These are phyloP conservation scores for Proales similis DNA, from an alignment of 1,140 invertebrate genomes.

Conservation along the genomic window DNA sequence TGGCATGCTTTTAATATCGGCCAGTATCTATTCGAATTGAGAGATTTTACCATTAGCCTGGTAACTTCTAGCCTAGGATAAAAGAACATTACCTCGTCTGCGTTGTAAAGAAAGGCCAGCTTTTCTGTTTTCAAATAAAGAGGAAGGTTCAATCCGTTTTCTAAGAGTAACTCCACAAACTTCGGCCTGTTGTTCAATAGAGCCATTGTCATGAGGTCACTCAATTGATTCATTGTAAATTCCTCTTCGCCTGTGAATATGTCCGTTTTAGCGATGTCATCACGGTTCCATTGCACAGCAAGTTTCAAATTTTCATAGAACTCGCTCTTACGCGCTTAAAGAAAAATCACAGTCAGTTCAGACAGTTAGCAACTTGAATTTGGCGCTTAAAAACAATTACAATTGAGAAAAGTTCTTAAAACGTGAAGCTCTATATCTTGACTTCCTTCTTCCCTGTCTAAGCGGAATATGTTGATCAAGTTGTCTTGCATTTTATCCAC, in stretches of 20 bases:
- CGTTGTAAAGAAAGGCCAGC: constrained; percentile 44
- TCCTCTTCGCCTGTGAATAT: constrained; percentile 39
- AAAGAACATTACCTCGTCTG: constrained; percentile 41
- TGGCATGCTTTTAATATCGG: not conserved
- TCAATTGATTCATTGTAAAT: constrained; percentile 38
- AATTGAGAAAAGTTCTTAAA: constrained; percentile 19
- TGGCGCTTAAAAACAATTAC: constrained; percentile 1
- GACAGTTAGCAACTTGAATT: not conserved
- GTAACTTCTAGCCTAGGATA: not conserved
- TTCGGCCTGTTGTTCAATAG: constrained; percentile 18
- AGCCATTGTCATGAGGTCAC: constrained; percentile 45
- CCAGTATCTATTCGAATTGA: not conserved
- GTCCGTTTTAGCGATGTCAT: constrained; percentile 32
- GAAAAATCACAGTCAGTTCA: not conserved
- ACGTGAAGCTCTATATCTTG: constrained; percentile 20
- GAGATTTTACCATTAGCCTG: not conserved
- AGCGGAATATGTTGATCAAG: constrained; percentile 14
- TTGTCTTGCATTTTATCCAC: not conserved
- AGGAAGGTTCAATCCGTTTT: constrained; percentile 8
- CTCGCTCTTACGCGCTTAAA: constrained; percentile 16
- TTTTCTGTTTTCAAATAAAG: not conserved
- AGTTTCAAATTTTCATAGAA: constrained; percentile 38
- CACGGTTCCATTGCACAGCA: constrained; percentile 40
- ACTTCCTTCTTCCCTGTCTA: constrained; percentile 7
- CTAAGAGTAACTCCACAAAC: constrained; percentile 22